phyloP scores from a whole-genome alignment of 2,888 invertebrate species.

The Drosophila kuntzei region DNA sequence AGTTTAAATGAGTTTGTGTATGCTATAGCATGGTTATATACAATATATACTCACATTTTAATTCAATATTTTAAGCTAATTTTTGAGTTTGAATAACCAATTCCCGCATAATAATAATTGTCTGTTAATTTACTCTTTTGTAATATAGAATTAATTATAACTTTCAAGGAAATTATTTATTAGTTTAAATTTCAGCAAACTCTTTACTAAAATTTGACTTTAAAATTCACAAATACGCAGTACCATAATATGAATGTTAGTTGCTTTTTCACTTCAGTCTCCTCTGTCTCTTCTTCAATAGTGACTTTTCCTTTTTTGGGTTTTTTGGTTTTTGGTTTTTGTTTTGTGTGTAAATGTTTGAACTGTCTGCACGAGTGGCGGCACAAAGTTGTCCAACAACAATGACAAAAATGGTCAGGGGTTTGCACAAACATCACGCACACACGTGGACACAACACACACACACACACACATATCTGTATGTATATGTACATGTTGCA shows the following conservation, averaged over 20 bases:
- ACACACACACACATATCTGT: conserved; percentile 15
- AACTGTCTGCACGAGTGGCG: conserved; percentile 75
- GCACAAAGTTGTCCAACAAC: conserved; percentile 50
- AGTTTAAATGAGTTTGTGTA: too few species aligned
- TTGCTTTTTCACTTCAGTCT: conserved; percentile 25
- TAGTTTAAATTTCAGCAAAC: background rate
- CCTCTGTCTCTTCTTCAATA: conserved; percentile 16
- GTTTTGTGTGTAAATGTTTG: conserved; percentile 72
- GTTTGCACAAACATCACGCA: conserved; percentile 53
- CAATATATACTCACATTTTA: background rate
- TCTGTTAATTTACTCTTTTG: too few species aligned
- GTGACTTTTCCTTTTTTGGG: conserved; percentile 12
- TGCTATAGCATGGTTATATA: too few species aligned
- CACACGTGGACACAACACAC: conserved; percentile 25
- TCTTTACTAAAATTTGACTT: conserved; percentile 2
- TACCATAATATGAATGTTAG: conserved; percentile 22
- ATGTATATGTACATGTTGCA: conserved; percentile 51
- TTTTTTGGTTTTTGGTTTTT: conserved; percentile 28
- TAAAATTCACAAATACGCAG: conserved; percentile 30
- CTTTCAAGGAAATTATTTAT: too few species aligned
- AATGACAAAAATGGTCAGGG: conserved; percentile 60
- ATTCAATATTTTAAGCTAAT: too few species aligned
- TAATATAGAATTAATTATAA: too few species aligned
- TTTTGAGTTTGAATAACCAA: too few species aligned
- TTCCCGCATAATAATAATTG: too few species aligned